Evolutionary conservation across 2,888 invertebrate genomes (phyloP).

Genomic region (Creontiades dilutus): DNA sequence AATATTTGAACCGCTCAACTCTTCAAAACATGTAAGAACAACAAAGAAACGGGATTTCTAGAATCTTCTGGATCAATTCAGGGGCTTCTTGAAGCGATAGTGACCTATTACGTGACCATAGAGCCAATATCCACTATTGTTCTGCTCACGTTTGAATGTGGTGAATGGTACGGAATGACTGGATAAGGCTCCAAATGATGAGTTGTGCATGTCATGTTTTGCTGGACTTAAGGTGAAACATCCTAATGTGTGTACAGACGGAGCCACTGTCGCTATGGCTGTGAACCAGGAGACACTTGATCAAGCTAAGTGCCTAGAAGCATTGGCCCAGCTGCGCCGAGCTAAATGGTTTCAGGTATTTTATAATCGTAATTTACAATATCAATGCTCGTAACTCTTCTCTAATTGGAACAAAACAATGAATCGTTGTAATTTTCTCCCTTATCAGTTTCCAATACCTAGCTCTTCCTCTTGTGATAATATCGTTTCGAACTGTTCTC

Average conservation of each 20-base stretch:
- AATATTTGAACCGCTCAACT: too few relatives aligned
- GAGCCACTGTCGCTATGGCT: conserved; percentile 72
- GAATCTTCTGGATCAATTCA: too few relatives aligned
- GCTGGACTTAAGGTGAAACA: conserved; percentile 74
- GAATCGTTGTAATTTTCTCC: conserved; percentile 30
- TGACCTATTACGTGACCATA: too few relatives aligned
- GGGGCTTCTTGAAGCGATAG: too few relatives aligned
- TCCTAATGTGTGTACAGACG: conserved; percentile 75
- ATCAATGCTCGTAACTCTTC: conserved; percentile 74
- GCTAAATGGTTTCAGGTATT: conserved; percentile 99
- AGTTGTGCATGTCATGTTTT: conserved; percentile 57
- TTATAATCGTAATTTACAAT: conserved; percentile 74
- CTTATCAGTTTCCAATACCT: too few relatives aligned
- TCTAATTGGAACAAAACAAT: conserved; percentile 50
- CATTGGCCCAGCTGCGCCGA: conserved; percentile 99
- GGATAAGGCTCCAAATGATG: conserved; percentile 10
- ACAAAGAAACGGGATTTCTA: too few relatives aligned
- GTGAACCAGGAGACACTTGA: conserved; percentile 85
- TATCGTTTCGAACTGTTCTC: too few relatives aligned
- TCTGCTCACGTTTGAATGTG: not conserved
- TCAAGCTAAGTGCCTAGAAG: conserved; percentile 95
- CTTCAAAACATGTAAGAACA: too few relatives aligned
- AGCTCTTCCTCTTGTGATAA: too few relatives aligned
- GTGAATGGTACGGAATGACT: not conserved
- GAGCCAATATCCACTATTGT: too few relatives aligned